phyloP scores from a whole-genome alignment of 2,797 vertebrate genomes.

The Ateles fusciceps region DNA sequence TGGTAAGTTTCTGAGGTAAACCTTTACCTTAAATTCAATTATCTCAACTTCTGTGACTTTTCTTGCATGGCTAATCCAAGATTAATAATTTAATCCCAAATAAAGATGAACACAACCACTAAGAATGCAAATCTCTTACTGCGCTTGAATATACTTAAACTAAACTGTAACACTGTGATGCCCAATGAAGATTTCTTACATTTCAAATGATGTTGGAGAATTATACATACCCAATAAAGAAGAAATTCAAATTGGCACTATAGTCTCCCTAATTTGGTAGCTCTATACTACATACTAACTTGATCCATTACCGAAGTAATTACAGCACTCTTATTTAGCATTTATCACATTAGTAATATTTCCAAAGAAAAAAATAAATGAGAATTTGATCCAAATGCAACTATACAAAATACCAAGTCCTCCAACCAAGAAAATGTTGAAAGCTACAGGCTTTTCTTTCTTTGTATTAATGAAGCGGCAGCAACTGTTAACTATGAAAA shows the following conservation, averaged over 20 bases:
- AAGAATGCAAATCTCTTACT: background rate
- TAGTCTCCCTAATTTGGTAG: background rate
- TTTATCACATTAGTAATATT: background rate
- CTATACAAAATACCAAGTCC: background rate
- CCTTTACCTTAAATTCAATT: background rate
- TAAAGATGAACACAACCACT: background rate
- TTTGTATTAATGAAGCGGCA: background rate
- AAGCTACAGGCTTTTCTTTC: background rate
- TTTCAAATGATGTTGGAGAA: constrained; percentile 3
- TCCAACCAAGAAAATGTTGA: background rate
- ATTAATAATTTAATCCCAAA: constrained; percentile 8
- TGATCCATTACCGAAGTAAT: background rate
- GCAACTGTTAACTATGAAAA: background rate
- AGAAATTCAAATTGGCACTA: background rate
- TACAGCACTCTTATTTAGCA: background rate
- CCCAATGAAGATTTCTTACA: background rate
- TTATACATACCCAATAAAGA: background rate
- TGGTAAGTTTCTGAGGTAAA: background rate
- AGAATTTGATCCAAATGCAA: background rate
- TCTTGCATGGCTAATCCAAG: background rate
- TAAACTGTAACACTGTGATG: background rate
- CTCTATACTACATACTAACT: background rate
- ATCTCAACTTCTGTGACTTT: constrained; percentile 9
- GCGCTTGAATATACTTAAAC: background rate
- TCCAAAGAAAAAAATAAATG: background rate